A percentile compares a stretch with the other conserved stretches of the same genome.
phyloP scores from a whole-genome alignment of 2,113 vertebrate genomes.

The Arothron firmamentum region DNA sequence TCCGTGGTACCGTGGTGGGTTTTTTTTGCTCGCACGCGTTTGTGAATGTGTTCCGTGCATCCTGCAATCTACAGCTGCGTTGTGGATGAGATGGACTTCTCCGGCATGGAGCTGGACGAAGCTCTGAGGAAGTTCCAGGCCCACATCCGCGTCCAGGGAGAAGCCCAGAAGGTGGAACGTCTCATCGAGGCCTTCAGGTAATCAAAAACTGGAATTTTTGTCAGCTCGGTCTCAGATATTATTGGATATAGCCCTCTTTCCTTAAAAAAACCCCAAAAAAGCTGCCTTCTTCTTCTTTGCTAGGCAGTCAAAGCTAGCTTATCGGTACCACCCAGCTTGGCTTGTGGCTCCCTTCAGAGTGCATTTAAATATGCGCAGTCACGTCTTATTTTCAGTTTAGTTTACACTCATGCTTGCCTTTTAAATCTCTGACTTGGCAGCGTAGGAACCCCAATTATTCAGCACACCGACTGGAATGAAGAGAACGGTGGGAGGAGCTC shows the following conservation, averaged over 20 bases:
- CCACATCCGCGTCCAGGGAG: constrained; percentile 95
- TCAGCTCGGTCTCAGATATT: too few species aligned
- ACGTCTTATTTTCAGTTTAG: too few species aligned
- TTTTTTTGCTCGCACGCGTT: constrained; percentile 9
- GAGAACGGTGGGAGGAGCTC: neutral
- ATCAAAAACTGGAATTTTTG: neutral
- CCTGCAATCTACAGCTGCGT: constrained; percentile 80
- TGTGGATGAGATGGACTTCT: constrained; percentile 98
- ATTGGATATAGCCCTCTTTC: too few species aligned
- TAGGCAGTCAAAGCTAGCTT: neutral
- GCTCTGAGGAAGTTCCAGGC: constrained; percentile 97
- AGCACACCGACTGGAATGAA: too few species aligned
- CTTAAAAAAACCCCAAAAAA: constrained; percentile 18
- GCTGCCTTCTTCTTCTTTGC: too few species aligned
- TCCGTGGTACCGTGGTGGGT: constrained; percentile 32
- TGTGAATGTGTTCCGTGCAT: constrained; percentile 9
- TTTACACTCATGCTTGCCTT: too few species aligned
- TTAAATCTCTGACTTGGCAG: too few species aligned
- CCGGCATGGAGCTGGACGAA: constrained; percentile 95
- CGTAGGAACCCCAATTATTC: too few species aligned
- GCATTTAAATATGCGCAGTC: too few species aligned
- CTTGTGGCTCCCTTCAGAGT: neutral
- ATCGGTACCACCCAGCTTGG: neutral
- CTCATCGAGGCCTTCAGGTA: constrained; percentile 98
- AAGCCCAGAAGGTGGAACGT: constrained; percentile 96